These are phyloP conservation scores for Siniperca chuatsi DNA, from an alignment of 2,113 vertebrate species.

Conservation along the genomic window DNA sequence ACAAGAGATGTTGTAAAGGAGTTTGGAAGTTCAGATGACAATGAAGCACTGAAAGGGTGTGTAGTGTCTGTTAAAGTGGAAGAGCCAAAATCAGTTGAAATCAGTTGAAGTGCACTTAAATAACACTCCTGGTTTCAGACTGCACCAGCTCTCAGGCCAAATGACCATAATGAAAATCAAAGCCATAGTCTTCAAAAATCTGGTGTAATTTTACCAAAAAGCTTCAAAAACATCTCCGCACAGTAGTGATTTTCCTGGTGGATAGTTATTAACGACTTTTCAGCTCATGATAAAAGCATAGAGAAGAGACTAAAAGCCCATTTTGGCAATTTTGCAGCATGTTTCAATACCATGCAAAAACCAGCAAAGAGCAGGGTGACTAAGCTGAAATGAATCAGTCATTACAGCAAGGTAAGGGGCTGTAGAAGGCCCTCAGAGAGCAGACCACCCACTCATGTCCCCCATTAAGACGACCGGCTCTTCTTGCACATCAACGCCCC, in stretches of 20 bases:
- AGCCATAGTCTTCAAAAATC: not conserved
- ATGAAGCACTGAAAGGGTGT: not conserved
- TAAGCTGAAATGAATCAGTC: constrained; percentile 57
- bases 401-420: constrained; percentile 54
- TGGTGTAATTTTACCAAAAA: constrained; percentile 11
- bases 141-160: not conserved
- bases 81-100: not conserved
- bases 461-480: constrained; percentile 58
- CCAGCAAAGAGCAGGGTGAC: constrained; percentile 32
- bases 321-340: constrained; percentile 21
- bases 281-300: constrained; percentile 25
- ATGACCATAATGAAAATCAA: not conserved
- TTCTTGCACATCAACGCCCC: constrained; percentile 66
- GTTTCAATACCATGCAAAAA: constrained; percentile 32
- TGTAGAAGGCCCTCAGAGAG: constrained; percentile 42
- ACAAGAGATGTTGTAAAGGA: not conserved
- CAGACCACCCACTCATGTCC: constrained; percentile 71
- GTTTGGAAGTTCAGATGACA: not conserved
- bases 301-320: constrained; percentile 6
- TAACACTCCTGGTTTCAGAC: not conserved
- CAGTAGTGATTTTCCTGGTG: not conserved
- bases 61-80: not conserved
- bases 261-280: constrained; percentile 13
- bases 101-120: not conserved
- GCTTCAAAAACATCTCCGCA: not conserved